Conservation (phyloP, 2,797 vertebrate genomes). For the Cichlasoma orientale region DNA sequence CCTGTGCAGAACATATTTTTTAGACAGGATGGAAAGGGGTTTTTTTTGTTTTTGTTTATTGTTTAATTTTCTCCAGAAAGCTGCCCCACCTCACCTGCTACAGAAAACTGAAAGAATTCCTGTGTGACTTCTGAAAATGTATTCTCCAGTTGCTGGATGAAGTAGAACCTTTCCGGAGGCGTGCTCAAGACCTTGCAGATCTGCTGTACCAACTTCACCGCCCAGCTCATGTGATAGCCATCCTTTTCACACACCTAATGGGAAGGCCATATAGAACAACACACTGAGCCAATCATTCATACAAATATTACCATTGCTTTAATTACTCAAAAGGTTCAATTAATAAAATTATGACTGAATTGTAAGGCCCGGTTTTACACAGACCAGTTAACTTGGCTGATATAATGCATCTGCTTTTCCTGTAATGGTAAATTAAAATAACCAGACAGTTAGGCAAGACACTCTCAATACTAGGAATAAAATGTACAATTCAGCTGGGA, state of each 20-base stretch:
- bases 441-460: not conserved
- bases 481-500: not conserved
- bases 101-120: conserved; percentile 80
- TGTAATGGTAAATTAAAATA: not conserved
- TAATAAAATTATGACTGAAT: no score
- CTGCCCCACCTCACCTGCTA: conserved; percentile 77
- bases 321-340: not conserved
- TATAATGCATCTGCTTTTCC: not conserved
- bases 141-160: conserved; percentile 86
- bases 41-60: no score
- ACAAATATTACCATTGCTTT: not conserved
- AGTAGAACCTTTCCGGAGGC: conserved; percentile 76
- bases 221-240: conserved; percentile 89
- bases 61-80: not conserved
- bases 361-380: no score
- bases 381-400: no score
- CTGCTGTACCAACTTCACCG: conserved; percentile 87
- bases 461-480: not conserved
- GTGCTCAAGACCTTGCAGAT: conserved; percentile 83
- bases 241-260: conserved; percentile 92
- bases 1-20: no score
- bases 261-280: not conserved
- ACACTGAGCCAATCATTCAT: not conserved
- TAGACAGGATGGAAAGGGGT: no score
- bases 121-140: conserved; percentile 82